Conservation (phyloP, 2,888 invertebrate species). For the Ephialtes manifestator region DNA sequence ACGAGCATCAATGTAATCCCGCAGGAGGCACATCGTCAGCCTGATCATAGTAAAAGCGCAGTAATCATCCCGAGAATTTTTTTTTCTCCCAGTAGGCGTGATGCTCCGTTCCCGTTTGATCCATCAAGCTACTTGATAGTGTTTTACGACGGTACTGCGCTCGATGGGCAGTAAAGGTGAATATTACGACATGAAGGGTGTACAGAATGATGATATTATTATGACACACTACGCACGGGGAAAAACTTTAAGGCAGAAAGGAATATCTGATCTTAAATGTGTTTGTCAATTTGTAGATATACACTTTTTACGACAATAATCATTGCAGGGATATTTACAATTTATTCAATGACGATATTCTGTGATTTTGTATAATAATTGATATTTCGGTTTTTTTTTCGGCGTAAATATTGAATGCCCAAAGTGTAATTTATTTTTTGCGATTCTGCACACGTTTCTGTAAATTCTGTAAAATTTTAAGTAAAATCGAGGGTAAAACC, state of each 20-base stretch:
- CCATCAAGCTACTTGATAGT: slow-evolving; percentile 48
- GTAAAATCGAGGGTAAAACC: too few species aligned
- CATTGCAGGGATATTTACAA: too few species aligned
- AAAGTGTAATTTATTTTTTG: too few species aligned
- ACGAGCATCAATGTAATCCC: slow-evolving; percentile 60
- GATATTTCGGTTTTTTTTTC: too few species aligned
- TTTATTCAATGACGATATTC: too few species aligned
- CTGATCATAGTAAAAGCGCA: slow-evolving; percentile 33
- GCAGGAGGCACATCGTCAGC: slow-evolving; percentile 41
- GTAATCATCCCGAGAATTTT: slow-evolving; percentile 45
- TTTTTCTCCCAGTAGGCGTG: slow-evolving; percentile 43
- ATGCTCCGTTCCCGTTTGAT: slow-evolving; percentile 60
- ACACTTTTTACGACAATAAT: too few species aligned
- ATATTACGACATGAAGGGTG: slow-evolving; percentile 22
- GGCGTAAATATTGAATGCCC: too few species aligned
- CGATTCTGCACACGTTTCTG: too few species aligned
- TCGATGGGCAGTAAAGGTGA: slow-evolving; percentile 23
- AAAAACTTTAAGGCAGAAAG: background rate
- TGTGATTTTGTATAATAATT: too few species aligned
- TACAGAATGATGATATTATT: slow-evolving; percentile 21
- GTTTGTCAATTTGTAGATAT: background rate
- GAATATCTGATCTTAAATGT: background rate
- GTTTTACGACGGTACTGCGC: slow-evolving; percentile 21
- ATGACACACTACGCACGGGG: background rate
- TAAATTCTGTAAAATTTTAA: too few species aligned